A percentile compares a stretch with the other conserved stretches of the same genome.
Evolutionary conservation across 2,888 invertebrate genomes (phyloP).

Genomic region (Conchocele bisecta): DNA sequence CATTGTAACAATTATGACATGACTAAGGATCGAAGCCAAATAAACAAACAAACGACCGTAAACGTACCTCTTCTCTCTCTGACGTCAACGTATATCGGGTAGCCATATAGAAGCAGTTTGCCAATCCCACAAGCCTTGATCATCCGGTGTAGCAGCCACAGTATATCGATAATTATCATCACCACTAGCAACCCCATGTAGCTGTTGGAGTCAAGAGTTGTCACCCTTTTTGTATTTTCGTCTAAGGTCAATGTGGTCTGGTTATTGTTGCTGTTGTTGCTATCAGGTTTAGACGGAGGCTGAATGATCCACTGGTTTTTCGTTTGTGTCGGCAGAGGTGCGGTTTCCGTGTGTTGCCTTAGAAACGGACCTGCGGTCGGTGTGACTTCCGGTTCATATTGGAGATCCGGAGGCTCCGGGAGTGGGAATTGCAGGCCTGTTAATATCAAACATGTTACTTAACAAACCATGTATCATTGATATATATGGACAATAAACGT

Average conservation of each 20-base stretch:
- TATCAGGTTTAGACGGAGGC: constrained; percentile 22
- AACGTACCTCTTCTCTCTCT: constrained; percentile 71
- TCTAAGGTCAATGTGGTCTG: too few relatives aligned
- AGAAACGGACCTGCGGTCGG: too few relatives aligned
- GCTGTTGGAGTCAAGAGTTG: constrained; percentile 45
- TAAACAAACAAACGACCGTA: too few relatives aligned
- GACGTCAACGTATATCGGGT: constrained; percentile 79
- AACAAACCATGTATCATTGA: too few relatives aligned
- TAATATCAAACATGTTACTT: too few relatives aligned
- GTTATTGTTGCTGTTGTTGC: background rate
- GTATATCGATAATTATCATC: constrained; percentile 75
- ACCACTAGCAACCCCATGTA: constrained; percentile 64
- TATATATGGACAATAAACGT: too few relatives aligned
- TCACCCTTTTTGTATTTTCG: constrained; percentile 38
- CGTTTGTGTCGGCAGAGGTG: constrained; percentile 35
- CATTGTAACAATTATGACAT: too few relatives aligned
- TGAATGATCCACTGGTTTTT: constrained; percentile 61
- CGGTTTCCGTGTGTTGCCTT: too few relatives aligned
- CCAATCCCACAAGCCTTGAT: constrained; percentile 77
- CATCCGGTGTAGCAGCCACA: constrained; percentile 80
- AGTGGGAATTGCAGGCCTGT: too few relatives aligned
- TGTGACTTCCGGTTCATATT: too few relatives aligned
- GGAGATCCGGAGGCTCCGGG: too few relatives aligned
- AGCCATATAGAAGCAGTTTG: constrained; percentile 78
- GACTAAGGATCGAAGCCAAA: background rate